Evolutionary conservation across 35 echinoderm and acorn worm genomes (phyloP).

Genomic region (Stichopus chloronotus): DNA sequence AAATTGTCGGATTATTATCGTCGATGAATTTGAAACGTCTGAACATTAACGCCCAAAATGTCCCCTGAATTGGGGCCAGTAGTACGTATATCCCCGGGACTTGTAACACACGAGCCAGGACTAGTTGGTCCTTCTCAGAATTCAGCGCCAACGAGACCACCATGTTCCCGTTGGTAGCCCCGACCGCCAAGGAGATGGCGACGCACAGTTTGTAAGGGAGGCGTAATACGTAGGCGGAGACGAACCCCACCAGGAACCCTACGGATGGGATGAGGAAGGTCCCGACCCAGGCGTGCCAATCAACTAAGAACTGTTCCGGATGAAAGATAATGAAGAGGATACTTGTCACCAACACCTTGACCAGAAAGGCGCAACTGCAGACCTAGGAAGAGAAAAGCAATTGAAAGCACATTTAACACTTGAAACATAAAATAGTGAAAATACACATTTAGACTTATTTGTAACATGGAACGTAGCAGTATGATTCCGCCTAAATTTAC

Average conservation of each 20-base stretch:
- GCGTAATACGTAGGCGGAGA: slow-evolving; percentile 32
- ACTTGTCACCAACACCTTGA: not conserved
- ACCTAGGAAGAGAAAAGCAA: slow-evolving; percentile 16
- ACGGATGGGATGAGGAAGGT: slow-evolving; percentile 45
- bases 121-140: not conserved
- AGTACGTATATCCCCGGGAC: not conserved
- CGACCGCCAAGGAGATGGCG: slow-evolving; percentile 58
- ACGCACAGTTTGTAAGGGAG: slow-evolving; percentile 63
- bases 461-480: too few relatives aligned
- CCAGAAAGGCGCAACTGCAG: slow-evolving; percentile 41
- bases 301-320: slow-evolving; percentile 8
- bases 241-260: slow-evolving; percentile 51
- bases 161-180: slow-evolving; percentile 54
- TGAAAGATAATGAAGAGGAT: slow-evolving; percentile 1
- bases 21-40: not conserved
- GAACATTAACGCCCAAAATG: not conserved
- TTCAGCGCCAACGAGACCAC: not conserved
- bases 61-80: not conserved
- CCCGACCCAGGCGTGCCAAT: slow-evolving; percentile 39
- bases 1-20: slow-evolving; percentile 1
- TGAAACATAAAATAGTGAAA: not conserved
- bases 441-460: not conserved
- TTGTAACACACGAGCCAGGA: not conserved
- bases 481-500: too few relatives aligned
- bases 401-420: not conserved